Percentiles rank a stretch among this genome's conserved stretches.
These are phyloP conservation scores for Drosophila micromelanica DNA, from an alignment of 1,140 invertebrate species.

Conservation along the genomic window DNA sequence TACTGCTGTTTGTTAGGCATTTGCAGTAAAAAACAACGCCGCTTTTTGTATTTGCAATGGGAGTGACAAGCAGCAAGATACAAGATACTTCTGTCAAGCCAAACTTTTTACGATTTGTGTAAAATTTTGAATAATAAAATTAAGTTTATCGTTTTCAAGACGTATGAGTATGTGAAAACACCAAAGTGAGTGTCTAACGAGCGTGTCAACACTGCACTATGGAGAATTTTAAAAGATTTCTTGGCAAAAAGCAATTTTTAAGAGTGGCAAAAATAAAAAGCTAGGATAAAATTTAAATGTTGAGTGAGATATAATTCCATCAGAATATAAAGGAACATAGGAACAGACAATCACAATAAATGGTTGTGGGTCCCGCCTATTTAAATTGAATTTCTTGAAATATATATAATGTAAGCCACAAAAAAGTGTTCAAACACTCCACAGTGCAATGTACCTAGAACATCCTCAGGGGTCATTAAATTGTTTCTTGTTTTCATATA, in stretches of 20 bases:
- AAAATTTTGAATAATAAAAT: constrained; percentile 55
- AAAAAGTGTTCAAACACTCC: no score
- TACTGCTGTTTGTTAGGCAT: constrained; percentile 35
- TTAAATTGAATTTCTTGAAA: no score
- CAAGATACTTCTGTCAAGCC: constrained; percentile 12
- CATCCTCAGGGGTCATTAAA: constrained; percentile 2
- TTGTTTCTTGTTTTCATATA: constrained; percentile 8
- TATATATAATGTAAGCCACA: no score
- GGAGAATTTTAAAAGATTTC: no score
- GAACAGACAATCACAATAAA: no score
- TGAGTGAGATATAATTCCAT: no score
- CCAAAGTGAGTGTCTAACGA: background rate
- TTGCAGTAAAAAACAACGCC: constrained; percentile 18
- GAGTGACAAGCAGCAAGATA: constrained; percentile 21
- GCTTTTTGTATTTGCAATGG: background rate
- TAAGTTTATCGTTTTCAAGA: constrained; percentile 35
- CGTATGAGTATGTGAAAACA: background rate
- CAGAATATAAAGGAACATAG: no score
- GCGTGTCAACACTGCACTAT: background rate
- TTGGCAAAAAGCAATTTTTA: no score
- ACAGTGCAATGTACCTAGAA: constrained; percentile 4
- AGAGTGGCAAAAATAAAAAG: no score
- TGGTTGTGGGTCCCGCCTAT: no score
- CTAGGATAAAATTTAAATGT: no score
- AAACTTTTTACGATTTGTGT: constrained; percentile 49